Percentiles rank a stretch among this genome's conserved stretches.
Conservation (phyloP, 2,113 vertebrate species). For the Machaerirhynchus nigripectus region DNA sequence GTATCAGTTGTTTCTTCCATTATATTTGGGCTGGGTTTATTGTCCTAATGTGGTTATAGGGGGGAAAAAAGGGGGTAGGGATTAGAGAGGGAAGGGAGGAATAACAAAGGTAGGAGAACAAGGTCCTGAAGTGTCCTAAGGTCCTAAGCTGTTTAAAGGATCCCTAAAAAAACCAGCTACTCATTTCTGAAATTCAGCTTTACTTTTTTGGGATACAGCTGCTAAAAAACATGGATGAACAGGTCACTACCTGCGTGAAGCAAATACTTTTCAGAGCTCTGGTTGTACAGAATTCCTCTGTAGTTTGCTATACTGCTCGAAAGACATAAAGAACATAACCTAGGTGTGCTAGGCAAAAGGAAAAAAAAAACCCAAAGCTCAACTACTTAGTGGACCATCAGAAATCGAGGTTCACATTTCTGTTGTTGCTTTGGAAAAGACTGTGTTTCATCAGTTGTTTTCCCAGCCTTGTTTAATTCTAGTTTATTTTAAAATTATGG, state of each 20-base stretch:
- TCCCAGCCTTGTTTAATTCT: background rate
- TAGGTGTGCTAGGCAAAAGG: background rate
- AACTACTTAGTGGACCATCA: background rate
- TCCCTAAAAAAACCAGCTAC: background rate
- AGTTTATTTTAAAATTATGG: background rate
- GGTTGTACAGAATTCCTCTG: background rate
- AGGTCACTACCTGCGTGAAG: background rate
- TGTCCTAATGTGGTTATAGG: background rate
- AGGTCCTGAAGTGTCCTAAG: background rate
- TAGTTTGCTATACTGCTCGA: background rate
- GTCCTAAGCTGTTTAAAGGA: background rate
- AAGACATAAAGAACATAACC: background rate
- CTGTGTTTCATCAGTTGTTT: background rate
- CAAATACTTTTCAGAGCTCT: background rate
- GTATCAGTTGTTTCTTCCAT: background rate
- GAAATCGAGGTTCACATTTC: background rate
- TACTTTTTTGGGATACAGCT: background rate
- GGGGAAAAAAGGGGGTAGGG: rapidly evolving
- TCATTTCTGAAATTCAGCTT: background rate
- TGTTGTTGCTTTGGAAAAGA: background rate
- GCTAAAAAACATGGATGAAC: background rate
- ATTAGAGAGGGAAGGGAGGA: background rate
- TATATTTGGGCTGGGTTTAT: background rate
- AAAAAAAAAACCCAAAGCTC: background rate
- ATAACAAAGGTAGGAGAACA: background rate